phyloP scores from a whole-genome alignment of 2,113 vertebrate genomes.

The Typhlomys cinereus region DNA sequence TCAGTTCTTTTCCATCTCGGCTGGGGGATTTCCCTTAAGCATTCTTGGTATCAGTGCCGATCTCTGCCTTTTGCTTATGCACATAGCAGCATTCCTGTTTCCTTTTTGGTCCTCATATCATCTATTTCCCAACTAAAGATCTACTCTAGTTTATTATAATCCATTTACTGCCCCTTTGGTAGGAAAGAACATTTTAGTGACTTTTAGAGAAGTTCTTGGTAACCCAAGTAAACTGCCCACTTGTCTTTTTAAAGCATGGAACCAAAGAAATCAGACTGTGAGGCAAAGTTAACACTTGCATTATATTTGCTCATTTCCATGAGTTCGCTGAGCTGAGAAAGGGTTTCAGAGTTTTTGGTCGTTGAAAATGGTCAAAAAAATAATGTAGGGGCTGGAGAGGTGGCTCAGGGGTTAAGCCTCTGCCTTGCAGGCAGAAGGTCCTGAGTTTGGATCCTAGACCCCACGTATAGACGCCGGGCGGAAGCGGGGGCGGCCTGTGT shows the following conservation, averaged over 20 bases:
- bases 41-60: not conserved
- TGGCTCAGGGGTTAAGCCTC: no score
- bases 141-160: not conserved
- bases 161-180: not conserved
- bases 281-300: not conserved
- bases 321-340: not conserved
- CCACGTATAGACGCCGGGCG: no score
- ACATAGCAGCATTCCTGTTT: not conserved
- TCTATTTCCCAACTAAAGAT: not conserved
- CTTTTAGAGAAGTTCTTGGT: not conserved
- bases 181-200: not conserved
- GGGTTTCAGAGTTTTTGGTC: not conserved
- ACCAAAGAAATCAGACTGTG: accelerated
- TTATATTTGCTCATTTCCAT: not conserved
- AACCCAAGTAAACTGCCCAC: not conserved
- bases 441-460: no score
- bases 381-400: no score
- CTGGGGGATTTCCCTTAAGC: not conserved
- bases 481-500: no score
- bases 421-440: no score
- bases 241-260: not conserved
- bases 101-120: not conserved
- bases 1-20: not conserved
- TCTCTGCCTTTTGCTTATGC: not conserved
- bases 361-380: not conserved